phyloP scores from a whole-genome alignment of 2,797 vertebrate species.

The Pangasius djambal region DNA sequence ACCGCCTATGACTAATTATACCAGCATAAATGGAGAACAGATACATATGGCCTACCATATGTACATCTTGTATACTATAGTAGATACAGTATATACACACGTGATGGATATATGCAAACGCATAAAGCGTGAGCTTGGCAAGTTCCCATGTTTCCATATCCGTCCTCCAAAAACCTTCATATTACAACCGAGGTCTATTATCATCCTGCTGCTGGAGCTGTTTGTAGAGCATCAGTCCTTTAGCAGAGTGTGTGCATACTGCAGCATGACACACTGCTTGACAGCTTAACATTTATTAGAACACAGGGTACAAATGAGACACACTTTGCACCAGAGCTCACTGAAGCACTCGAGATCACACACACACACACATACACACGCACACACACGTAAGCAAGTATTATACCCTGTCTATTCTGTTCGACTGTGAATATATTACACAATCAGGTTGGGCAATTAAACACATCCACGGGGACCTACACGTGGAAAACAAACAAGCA shows the following conservation, averaged over 20 bases:
- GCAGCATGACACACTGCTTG: conserved; percentile 49
- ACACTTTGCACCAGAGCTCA: conserved; percentile 53
- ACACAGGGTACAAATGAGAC: conserved; percentile 62
- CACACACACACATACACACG: background rate
- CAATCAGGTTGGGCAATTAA: conserved; percentile 64
- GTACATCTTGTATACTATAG: conserved; percentile 13
- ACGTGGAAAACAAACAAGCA: conserved; percentile 61
- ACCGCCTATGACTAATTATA: conserved; percentile 40
- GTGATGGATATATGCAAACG: conserved; percentile 6
- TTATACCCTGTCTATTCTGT: conserved; percentile 55
- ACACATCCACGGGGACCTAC: conserved; percentile 58
- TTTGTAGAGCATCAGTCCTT: conserved; percentile 50
- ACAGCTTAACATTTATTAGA: conserved; percentile 64
- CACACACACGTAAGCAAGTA: conserved; percentile 35
- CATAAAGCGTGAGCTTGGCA: conserved; percentile 27
- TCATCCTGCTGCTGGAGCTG: conserved; percentile 50
- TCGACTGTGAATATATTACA: conserved; percentile 61
- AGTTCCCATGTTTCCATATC: background rate
- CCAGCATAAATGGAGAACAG: background rate
- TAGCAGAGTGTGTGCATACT: conserved; percentile 37
- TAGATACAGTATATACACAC: conserved; percentile 21
- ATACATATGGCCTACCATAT: conserved; percentile 29
- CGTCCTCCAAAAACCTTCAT: conserved; percentile 8
- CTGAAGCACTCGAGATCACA: conserved; percentile 47
- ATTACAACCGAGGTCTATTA: conserved; percentile 36